These are phyloP conservation scores for Ephydatia muelleri DNA, from an alignment of 37 sponge, comb jelly and placozoan species.

Conservation along the genomic window DNA sequence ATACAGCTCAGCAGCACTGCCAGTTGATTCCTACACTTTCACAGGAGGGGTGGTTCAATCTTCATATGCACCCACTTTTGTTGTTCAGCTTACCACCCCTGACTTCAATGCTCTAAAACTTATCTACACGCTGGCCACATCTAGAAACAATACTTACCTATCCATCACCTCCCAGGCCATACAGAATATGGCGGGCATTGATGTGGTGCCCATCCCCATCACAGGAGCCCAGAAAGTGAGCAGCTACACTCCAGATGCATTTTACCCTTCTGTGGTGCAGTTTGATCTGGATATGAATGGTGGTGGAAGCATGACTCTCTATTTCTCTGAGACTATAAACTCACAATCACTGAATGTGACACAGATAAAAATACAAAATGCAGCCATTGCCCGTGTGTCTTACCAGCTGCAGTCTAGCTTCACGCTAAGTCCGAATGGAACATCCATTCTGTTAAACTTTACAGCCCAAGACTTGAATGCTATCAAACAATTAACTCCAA, in stretches of 20 bases:
- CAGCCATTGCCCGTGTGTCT: constrained; percentile 20
- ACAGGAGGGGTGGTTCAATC: constrained; percentile 65
- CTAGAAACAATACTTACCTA: constrained; percentile 66
- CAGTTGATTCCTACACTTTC: constrained; percentile 42
- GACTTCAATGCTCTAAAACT: constrained; percentile 84
- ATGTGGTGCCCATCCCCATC: constrained; percentile 42
- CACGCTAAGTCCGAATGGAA: constrained; percentile 54
- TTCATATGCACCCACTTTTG: constrained; percentile 6
- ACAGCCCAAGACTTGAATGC: constrained; percentile 69
- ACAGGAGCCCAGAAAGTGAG: constrained; percentile 30
- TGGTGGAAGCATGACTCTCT: constrained; percentile 52
- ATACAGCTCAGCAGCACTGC: not conserved
- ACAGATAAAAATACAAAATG: constrained; percentile 66
- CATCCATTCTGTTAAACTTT: constrained; percentile 53
- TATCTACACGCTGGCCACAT: constrained; percentile 48
- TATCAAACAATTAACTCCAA: constrained; percentile 50
- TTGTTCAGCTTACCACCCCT: constrained; percentile 42
- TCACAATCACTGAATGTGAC: constrained; percentile 44
- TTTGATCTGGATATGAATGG: constrained; percentile 80
- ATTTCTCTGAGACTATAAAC: constrained; percentile 87
- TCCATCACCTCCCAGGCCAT: constrained; percentile 54
- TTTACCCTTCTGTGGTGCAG: constrained; percentile 42
- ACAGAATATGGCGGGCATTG: constrained; percentile 63
- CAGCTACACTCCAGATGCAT: constrained; percentile 41
- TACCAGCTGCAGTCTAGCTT: constrained; percentile 43